Evolutionary conservation across 2,797 vertebrate species (phyloP).

Genomic region (Megalops cyprinoides): DNA sequence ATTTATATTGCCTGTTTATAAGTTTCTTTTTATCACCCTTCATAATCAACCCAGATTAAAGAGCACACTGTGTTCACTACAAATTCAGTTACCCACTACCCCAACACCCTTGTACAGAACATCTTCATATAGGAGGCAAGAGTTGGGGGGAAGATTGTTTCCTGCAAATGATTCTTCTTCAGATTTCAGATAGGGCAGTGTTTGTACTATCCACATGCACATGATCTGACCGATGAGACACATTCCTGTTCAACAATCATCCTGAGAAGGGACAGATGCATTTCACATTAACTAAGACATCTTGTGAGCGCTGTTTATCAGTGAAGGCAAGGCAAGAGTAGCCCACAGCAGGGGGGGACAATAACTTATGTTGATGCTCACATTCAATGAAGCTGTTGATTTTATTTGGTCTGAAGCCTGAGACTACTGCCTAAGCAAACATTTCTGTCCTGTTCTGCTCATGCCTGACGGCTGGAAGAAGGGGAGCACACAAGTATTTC

Average conservation of each 20-base stretch:
- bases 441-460: not conserved
- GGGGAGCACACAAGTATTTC: too few relatives aligned
- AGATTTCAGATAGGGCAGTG: constrained; percentile 35
- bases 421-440: not conserved
- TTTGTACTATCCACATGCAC: constrained; percentile 63
- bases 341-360: not conserved
- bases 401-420: not conserved
- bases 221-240: constrained; percentile 73
- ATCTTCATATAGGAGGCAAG: not conserved
- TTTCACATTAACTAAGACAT: constrained; percentile 45
- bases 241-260: constrained; percentile 74
- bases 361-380: not conserved
- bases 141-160: not conserved
- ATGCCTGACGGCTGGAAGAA: not conserved
- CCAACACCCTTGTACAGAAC: not conserved
- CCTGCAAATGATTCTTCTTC: not conserved
- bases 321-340: not conserved
- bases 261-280: constrained; percentile 62
- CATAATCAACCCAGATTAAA: too few relatives aligned
- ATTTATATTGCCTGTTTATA: too few relatives aligned
- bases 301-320: constrained; percentile 21
- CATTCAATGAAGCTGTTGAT: not conserved
- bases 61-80: too few relatives aligned
- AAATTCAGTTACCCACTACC: not conserved
- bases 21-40: too few relatives aligned